These are phyloP conservation scores for Syrrhaptes paradoxus DNA, from an alignment of 2,113 vertebrate species.

Conservation along the genomic window DNA sequence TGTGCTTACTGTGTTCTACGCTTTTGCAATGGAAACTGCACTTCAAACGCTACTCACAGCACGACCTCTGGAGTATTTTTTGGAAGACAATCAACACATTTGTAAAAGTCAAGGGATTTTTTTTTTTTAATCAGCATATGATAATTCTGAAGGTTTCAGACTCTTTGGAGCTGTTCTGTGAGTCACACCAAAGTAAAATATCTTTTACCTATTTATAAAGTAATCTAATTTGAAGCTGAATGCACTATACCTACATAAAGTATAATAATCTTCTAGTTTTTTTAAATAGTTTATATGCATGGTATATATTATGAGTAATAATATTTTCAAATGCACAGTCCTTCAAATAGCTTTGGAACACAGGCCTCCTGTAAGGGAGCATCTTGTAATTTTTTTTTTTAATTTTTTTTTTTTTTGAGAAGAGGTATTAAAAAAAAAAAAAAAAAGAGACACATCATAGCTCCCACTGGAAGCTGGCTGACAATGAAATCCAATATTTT, in stretches of 20 bases:
- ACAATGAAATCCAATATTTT: neutral
- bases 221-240: neutral
- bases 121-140: neutral
- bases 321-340: neutral
- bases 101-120: neutral
- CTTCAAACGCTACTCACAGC: neutral
- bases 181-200: neutral
- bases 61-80: neutral
- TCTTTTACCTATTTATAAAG: neutral
- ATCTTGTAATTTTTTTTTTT: too few species aligned
- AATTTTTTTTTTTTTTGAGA: too few species aligned
- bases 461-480: neutral
- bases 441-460: neutral
- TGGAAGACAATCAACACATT: neutral
- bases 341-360: neutral
- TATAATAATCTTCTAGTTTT: neutral
- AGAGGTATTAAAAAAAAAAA: too few species aligned
- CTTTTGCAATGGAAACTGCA: neutral
- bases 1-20: neutral
- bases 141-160: neutral
- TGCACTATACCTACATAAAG: neutral
- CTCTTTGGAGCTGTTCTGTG: neutral
- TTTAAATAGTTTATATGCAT: neutral
- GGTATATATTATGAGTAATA: neutral
- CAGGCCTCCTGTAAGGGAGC: neutral